Evolutionary conservation across 2,113 vertebrate genomes (phyloP).

Genomic region (Pyxicephalus adspersus): DNA sequence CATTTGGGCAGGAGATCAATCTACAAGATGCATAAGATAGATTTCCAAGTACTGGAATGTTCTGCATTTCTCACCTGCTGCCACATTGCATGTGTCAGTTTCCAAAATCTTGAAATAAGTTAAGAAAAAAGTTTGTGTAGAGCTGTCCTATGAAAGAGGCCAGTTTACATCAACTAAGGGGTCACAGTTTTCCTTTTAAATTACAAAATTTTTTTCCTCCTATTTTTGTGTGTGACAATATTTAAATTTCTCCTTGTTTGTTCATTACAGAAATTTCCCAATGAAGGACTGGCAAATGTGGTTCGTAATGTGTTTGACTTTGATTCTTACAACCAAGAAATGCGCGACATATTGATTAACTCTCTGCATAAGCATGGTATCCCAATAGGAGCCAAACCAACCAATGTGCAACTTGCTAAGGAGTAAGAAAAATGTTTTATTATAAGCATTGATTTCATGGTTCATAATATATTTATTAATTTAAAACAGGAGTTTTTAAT

Average conservation of each 20-base stretch:
- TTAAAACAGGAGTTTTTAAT: constrained; percentile 48
- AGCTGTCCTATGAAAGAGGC: too few species aligned
- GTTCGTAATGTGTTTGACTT: constrained; percentile 97
- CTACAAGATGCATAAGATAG: too few species aligned
- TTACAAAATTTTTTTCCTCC: too few species aligned
- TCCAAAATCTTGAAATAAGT: too few species aligned
- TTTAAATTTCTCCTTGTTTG: constrained; percentile 54
- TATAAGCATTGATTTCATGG: constrained; percentile 50
- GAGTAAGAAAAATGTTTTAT: constrained; percentile 86
- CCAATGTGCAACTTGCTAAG: constrained; percentile 90
- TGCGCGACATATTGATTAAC: constrained; percentile 83
- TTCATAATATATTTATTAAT: constrained; percentile 54
- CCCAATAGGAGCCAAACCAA: constrained; percentile 90
- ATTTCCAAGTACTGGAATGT: too few species aligned
- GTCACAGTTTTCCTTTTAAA: too few species aligned
- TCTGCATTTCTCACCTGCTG: too few species aligned
- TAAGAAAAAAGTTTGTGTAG: too few species aligned
- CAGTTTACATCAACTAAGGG: too few species aligned
- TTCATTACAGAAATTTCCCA: constrained; percentile 86
- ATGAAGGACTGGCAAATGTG: constrained; percentile 90
- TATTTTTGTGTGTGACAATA: too few species aligned
- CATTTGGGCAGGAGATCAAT: too few species aligned
- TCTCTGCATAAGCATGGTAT: constrained; percentile 94
- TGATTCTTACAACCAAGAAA: constrained; percentile 94
- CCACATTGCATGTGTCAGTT: too few species aligned